phyloP scores from a whole-genome alignment of 2,888 invertebrate species.

The Ichneumon xanthorius region DNA sequence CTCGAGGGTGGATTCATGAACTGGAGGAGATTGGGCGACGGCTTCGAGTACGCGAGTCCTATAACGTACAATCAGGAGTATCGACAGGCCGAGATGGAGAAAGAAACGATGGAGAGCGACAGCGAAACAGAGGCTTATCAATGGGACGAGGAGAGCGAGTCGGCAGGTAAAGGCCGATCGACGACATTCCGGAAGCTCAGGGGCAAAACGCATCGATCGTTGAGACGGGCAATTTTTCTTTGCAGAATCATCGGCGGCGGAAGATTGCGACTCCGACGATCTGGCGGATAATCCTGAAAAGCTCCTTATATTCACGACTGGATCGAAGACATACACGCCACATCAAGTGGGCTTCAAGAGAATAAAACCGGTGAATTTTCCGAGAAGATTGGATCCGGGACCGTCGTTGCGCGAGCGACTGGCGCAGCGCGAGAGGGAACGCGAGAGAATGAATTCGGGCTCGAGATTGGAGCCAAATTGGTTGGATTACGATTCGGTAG shows the following conservation, averaged over 20 bases:
- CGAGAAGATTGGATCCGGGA: constrained; percentile 89
- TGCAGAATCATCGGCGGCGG: constrained; percentile 78
- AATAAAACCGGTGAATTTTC: constrained; percentile 90
- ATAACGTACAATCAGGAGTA: constrained; percentile 89
- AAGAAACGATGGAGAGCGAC: constrained; percentile 78
- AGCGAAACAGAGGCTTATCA: constrained; percentile 78
- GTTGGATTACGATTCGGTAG: constrained; percentile 89
- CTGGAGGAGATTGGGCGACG: constrained; percentile 84
- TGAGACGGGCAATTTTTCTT: neutral
- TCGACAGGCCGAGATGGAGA: constrained; percentile 86
- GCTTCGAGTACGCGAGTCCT: constrained; percentile 86
- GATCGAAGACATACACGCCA: constrained; percentile 93
- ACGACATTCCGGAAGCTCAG: neutral
- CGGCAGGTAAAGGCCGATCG: constrained; percentile 74
- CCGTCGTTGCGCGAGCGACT: constrained; percentile 89
- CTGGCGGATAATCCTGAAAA: constrained; percentile 88
- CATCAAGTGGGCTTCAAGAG: constrained; percentile 94
- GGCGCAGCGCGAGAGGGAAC: constrained; percentile 87
- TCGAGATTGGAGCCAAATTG: constrained; percentile 88
- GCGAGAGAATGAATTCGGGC: constrained; percentile 85
- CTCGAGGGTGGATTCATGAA: constrained; percentile 83
- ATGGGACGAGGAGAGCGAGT: constrained; percentile 81
- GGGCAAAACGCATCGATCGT: neutral
- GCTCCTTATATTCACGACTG: constrained; percentile 93
- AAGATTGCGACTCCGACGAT: constrained; percentile 84